Base-by-base conservation (phyloP, 2,888 invertebrate genomes). In the Eurytoma adleriae region DNA sequence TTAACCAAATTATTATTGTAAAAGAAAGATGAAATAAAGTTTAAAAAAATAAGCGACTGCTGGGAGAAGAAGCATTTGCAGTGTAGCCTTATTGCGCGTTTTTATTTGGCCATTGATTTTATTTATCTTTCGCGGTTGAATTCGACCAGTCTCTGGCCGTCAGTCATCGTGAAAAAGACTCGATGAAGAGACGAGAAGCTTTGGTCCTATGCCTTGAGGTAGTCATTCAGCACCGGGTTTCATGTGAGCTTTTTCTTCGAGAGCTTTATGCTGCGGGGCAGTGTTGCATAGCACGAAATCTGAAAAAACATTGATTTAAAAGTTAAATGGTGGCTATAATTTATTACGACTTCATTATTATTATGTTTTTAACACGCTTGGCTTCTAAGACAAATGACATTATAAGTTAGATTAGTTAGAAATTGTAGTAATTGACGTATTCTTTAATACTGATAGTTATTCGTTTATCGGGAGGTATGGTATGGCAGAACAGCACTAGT, bases 231-330 rank as follows among this genome's bases (percentile, higher is more conserved):
- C 14, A 16, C 79, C 75, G 84, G 84, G 76, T 87, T 87, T 90
- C 90, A 90, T 88, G 89, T 86, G 64, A 89, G 86, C 83, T 95
- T 95, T 92, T 95, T 94, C 93, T 95, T 95, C 90, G 92, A 93
- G 83, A 94, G 91, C 91, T 95, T 95, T 92, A 95, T 95, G 92
- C 93, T 93, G 90, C 95, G 93, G 85, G 95, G 95, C 85, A 95
- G 92, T 85, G 95, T 95, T 89, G 95, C 94, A 91, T 93, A 94
- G 88, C 93, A 94, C 88, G 93, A 91, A 90, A 94, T 93, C 94
- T 94, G 93, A 88, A 94, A 92, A 91, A 84, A 85, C 72, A 59
- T 48, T 0, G 62, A 7, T 40, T 27, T 13, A 27, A 3, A 62
- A n/a, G 18, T 64, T 16, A 57, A 71, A 50, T 67, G 7, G 40